phyloP scores from a whole-genome alignment of 2,113 vertebrate genomes.

The Damaliscus lunatus region DNA sequence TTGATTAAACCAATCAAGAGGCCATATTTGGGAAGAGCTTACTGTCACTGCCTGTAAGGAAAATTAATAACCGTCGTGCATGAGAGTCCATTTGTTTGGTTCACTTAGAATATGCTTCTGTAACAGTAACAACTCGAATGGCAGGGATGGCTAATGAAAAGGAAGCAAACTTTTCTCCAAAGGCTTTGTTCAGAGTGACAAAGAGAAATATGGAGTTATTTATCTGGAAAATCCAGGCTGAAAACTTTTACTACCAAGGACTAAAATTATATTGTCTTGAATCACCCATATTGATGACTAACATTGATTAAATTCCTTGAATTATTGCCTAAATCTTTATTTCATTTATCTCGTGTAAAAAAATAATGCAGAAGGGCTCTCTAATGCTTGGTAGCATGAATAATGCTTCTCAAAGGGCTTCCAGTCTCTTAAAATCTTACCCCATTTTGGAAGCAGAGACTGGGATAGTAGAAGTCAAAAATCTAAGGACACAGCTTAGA shows the following conservation, averaged over 20 bases:
- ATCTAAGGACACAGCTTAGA: neutral
- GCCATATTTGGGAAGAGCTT: neutral
- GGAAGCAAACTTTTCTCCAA: neutral
- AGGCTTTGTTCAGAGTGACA: neutral
- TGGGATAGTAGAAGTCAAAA: neutral
- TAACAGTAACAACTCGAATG: neutral
- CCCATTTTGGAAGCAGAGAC: neutral
- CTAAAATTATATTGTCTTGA: slow-evolving; percentile 44
- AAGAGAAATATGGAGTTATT: slow-evolving; percentile 53
- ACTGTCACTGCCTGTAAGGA: neutral
- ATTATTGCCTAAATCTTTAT: slow-evolving; percentile 44
- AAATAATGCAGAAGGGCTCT: slow-evolving; percentile 31
- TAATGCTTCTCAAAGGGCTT: neutral
- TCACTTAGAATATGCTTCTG: neutral
- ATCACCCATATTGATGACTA: slow-evolving; percentile 21
- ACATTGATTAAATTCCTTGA: slow-evolving; percentile 48
- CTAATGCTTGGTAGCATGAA: neutral
- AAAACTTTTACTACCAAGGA: slow-evolving; percentile 16
- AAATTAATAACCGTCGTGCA: neutral
- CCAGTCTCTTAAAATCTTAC: neutral
- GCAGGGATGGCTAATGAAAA: neutral
- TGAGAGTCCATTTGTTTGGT: neutral
- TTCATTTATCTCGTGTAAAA: slow-evolving; percentile 40
- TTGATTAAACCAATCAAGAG: neutral
- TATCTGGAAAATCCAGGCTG: slow-evolving; percentile 33